Base-by-base conservation (phyloP, 2,113 vertebrate species). In the Sula dactylatra region DNA sequence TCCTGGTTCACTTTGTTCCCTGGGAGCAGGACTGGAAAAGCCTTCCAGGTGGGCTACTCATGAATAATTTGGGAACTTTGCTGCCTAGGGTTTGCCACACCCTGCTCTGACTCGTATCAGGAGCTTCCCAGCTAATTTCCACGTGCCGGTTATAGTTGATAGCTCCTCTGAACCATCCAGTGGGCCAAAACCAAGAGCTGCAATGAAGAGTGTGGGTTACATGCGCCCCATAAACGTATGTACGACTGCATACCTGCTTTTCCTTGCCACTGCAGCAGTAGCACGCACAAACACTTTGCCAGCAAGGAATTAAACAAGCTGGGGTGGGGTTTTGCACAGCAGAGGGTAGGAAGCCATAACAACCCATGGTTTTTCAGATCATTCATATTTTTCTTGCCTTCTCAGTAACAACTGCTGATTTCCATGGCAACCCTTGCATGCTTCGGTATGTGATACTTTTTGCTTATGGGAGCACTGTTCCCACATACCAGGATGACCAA, bases 351-450 rank as follows among this genome's bases (percentile, higher is more conserved):
- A 84, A 66, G 34, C 66, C 40, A 9, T 79, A 93, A 4, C 20
- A 85, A 45, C 3, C 91, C 55, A 6, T 32, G 31, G 3, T n/a
- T 82, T 94, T 85, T 83, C 59, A 81, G 71, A 95, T 52, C 96
- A 97, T 91, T 97, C 96, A 96, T 91, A 86, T 54, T 94, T 94
- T 95, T 80, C 74, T 55, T 82, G 58, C 66, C 81, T 25, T 90
- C 88, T 87, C 89, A 64, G 58, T 50, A 86, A 83, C 81, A 93
- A 91, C 73, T 77, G 82, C 69, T 4, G 9, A 95, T 96, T 94
- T 96, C 96, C 95, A 96, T 97, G 90, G 95, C 94, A 97, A 96
- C 93, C 29, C 64, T 82, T 25, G 10, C 83, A 81, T 89, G 36
- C 73, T 72, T 85, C 6, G 4, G 38, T 47, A 29, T 1, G 1